phyloP scores from a whole-genome alignment of 2,113 vertebrate genomes.

The Odocoileus hemionus region DNA sequence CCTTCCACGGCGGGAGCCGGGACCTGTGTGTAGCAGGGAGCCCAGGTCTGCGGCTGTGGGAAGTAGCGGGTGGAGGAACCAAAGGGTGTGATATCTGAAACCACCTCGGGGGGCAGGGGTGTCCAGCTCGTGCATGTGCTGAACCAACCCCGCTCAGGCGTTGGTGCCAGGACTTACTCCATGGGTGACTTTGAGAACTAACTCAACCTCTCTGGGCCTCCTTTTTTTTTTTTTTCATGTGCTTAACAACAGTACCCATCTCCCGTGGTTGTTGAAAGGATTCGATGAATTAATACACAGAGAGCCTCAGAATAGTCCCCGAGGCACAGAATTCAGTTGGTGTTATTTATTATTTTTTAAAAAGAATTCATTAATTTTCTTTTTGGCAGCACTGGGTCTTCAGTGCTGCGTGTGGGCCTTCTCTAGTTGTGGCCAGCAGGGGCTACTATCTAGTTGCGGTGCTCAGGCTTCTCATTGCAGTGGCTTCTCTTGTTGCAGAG shows the following conservation, averaged over 20 bases:
- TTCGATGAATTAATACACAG: neutral
- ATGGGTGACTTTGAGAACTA: neutral
- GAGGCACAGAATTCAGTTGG: neutral
- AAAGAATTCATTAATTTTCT: neutral
- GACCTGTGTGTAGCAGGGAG: neutral
- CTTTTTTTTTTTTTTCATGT: neutral
- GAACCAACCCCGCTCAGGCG: neutral
- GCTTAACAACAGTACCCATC: neutral
- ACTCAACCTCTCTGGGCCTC: neutral
- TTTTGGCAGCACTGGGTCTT: neutral
- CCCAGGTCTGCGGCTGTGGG: neutral
- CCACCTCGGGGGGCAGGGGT: neutral
- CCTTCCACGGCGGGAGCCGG: neutral
- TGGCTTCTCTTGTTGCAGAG: neutral
- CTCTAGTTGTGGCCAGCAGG: neutral
- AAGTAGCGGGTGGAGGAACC: neutral
- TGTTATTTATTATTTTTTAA: neutral
- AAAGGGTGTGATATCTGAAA: neutral
- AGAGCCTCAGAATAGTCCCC: neutral
- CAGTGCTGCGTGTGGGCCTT: neutral
- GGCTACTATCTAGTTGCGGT: neutral
- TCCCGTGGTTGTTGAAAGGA: neutral
- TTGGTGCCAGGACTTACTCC: neutral
- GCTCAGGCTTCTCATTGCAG: neutral
- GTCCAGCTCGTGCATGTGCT: fast-evolving